A percentile compares a stretch with the other conserved stretches of the same genome.
phyloP scores from a whole-genome alignment of 2,797 vertebrate genomes.

The Danio albolineatus region DNA sequence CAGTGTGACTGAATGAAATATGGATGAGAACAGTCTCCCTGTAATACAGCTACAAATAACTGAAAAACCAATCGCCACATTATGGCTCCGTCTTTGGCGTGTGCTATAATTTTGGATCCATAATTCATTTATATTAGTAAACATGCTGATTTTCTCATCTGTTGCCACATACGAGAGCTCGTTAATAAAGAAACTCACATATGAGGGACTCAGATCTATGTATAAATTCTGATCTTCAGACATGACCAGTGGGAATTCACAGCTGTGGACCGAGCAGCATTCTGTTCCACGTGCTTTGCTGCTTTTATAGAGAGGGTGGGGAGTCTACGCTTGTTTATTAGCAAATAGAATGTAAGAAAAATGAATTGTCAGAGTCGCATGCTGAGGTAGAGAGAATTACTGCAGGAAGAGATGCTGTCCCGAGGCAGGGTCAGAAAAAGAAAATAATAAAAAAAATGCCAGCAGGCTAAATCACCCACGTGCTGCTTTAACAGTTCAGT shows the following conservation, averaged over 20 bases:
- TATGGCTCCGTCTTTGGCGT: constrained; percentile 67
- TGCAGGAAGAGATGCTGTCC: constrained; percentile 60
- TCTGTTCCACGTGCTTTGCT: constrained; percentile 22
- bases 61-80: constrained; percentile 65
- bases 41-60: constrained; percentile 56
- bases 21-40: constrained; percentile 63
- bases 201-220: constrained; percentile 53
- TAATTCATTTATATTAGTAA: constrained; percentile 74
- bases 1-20: constrained; percentile 76
- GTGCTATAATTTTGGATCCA: constrained; percentile 70
- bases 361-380: constrained; percentile 60
- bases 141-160: constrained; percentile 69
- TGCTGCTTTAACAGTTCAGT: constrained; percentile 41
- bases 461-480: constrained; percentile 61
- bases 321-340: constrained; percentile 54
- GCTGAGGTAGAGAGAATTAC: constrained; percentile 56
- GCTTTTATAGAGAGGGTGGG: neutral
- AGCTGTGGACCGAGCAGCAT: constrained; percentile 44
- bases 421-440: constrained; percentile 51
- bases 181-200: constrained; percentile 70
- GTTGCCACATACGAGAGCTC: constrained; percentile 66
- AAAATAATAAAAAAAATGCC: constrained; percentile 3
- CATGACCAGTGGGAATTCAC: constrained; percentile 43
- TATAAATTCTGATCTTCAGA: constrained; percentile 44
- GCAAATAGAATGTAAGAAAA: constrained; percentile 53